These are phyloP conservation scores for Psophia crepitans DNA, from an alignment of 2,113 vertebrate species.

Conservation along the genomic window DNA sequence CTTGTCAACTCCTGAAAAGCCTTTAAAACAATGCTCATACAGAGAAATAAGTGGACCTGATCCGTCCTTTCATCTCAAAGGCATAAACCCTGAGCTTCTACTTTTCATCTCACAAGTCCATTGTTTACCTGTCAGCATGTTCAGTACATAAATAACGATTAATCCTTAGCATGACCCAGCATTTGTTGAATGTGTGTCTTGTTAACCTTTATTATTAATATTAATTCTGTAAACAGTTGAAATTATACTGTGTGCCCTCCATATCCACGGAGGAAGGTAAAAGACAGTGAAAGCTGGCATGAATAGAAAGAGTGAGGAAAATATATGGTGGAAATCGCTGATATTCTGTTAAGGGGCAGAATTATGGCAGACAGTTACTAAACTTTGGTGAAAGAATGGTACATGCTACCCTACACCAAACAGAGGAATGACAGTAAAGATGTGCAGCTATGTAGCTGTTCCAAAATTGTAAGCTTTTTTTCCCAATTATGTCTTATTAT, in stretches of 20 bases:
- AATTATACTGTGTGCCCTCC: not conserved
- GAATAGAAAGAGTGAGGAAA: not conserved
- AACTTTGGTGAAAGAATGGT: not conserved
- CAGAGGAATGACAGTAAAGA: not conserved
- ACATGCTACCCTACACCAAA: not conserved
- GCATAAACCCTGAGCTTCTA: not conserved
- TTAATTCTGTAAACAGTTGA: not conserved
- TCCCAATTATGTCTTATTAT: not conserved
- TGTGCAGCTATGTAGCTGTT: not conserved
- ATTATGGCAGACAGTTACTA: not conserved
- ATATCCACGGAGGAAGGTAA: not conserved
- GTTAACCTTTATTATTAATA: constrained; percentile 9
- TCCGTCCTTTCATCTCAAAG: not conserved
- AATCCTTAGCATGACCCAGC: not conserved
- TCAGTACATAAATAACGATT: not conserved
- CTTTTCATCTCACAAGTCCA: constrained; percentile 6
- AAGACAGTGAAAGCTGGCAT: not conserved
- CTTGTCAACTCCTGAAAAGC: not conserved
- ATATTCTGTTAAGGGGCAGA: not conserved
- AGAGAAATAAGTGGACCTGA: not conserved
- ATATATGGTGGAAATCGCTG: not conserved
- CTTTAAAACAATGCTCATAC: not conserved
- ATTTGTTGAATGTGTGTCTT: not conserved
- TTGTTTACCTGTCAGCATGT: constrained; percentile 17
- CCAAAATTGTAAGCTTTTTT: not conserved